Evolutionary conservation across 2,797 vertebrate species (phyloP).

Genomic region (Onychomys leucogaster): DNA sequence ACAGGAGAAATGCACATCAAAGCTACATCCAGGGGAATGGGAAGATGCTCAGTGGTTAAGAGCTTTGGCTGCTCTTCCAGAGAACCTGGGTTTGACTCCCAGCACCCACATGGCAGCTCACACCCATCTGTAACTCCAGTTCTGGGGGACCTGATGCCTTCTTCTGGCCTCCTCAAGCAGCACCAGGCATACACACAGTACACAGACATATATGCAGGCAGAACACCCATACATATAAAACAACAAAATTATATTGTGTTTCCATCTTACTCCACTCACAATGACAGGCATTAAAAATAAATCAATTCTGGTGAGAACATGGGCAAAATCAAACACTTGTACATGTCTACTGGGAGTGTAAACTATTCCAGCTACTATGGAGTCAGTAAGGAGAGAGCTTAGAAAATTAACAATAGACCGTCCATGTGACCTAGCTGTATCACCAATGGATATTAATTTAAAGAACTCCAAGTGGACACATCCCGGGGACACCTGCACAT

Average conservation of each 20-base stretch:
- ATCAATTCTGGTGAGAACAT: neutral
- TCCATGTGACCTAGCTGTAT: neutral
- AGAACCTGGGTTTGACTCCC: neutral
- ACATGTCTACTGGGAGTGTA: neutral
- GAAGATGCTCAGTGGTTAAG: neutral
- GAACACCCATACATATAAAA: neutral
- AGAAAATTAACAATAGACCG: neutral
- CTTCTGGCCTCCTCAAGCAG: neutral
- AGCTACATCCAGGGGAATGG: neutral
- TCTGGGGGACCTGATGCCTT: neutral
- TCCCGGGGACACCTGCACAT: neutral
- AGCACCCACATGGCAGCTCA: neutral
- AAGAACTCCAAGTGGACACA: neutral
- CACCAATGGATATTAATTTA: neutral
- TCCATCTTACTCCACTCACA: neutral
- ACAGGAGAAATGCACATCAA: neutral
- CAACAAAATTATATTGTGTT: neutral
- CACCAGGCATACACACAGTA: neutral
- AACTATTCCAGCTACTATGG: neutral
- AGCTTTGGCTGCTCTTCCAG: neutral
- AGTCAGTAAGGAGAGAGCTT: neutral
- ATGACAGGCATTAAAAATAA: neutral
- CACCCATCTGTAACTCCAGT: neutral
- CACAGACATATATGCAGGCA: neutral
- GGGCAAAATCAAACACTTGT: neutral